Evolutionary conservation across 2,797 vertebrate genomes (phyloP), one percentile per base, ranked within the genome.

Genomic region (Acanthopagrus latus): DNA sequence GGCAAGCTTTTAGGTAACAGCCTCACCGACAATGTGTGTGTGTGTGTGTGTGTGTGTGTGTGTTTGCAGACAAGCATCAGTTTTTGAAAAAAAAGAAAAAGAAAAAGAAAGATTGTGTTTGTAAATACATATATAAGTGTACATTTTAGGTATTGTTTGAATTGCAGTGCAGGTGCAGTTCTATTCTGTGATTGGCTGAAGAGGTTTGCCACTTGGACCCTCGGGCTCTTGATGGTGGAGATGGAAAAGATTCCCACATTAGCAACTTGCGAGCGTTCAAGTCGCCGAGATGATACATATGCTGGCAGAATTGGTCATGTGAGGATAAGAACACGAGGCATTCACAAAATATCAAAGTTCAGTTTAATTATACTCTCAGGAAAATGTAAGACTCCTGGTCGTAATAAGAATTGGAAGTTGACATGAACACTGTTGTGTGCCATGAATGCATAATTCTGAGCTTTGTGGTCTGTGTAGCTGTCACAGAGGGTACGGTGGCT

Each of bases 1-100:
- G 86, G 85, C 62, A 92, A 77, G 78, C 79, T 77, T 93, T 88
- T 78, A 92, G 90, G 87, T 92, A 91, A 91, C 89, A 90, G 85
- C 73, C 79, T 84, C 69, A 54, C 78, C 59, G 57, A 74, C 74
- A 60, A 16, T 12, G 12, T 59, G 43, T 62, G 50, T 73, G 41
- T 75, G 14, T 62, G n/a, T 77, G 29, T 80, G 29, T 57, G 56
- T 70, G 83, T 91, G 90, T 94, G 90, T 95, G 57, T 74, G 74
- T 41, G 48, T 74, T 56, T 60, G 50, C 38, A 71, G 44, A 27
- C 9, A 38, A 27, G 47, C 29, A 13, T 21, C 48, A 52, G 2
- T 64, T 59, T 55, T 57, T 11, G 23, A 7, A 38, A 5, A 27
- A 2, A 29, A 56, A 7, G n/a, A 33, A 4, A n/a, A 43, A 43